Evolutionary conservation across 2,888 invertebrate genomes (phyloP), one percentile per base, ranked within the genome.

Genomic region (Thymelicus lineola): DNA sequence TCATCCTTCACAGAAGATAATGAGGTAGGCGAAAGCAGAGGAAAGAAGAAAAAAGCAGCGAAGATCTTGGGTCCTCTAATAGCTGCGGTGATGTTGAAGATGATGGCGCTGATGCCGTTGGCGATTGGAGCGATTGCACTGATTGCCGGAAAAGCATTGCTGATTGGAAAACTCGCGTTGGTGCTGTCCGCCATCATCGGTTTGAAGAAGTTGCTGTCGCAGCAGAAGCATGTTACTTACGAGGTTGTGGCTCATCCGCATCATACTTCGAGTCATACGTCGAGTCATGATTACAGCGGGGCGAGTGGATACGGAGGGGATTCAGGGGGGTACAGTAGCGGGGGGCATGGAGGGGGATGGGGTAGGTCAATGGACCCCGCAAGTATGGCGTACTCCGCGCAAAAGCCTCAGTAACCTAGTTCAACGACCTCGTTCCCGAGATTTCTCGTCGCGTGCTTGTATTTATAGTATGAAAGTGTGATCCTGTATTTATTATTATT

Each of bases 181-280:
- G 97, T 97, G 59, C 94, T 97, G 61, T 97, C 97, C 0, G 96
- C 97, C 65, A 96, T 97, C 71, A 97, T 97, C 80, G 97, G 97
- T 4, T 89, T 97, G 86, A 97, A 97, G 94, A 97, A 97, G 86
- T 91, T 97, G 64, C 88, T 97, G 75, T 96, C 96, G 1, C 96
- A 96, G 82, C 96, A 97, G 89, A 97, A 97, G 84, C 97, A 97
- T 82, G 97, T 97, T 75, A 97, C 97, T 6, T 97, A 97, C 83
- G 97, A 97, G 85, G 97, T 97, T 46, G 97, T 97, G 0, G 96
- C 97, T 0, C 97, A 97, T 86, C 97, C 97, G 66, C 97, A 97
- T 80, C 97, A 97, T 86, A 94, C 95, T 72, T 94, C 95, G 75
- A 95, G 96, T 73, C 95, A 96, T 72, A 95, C 95, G 69, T 96